Conservation (phyloP, 2,797 vertebrate genomes). For the Sandelia bainsii region DNA sequence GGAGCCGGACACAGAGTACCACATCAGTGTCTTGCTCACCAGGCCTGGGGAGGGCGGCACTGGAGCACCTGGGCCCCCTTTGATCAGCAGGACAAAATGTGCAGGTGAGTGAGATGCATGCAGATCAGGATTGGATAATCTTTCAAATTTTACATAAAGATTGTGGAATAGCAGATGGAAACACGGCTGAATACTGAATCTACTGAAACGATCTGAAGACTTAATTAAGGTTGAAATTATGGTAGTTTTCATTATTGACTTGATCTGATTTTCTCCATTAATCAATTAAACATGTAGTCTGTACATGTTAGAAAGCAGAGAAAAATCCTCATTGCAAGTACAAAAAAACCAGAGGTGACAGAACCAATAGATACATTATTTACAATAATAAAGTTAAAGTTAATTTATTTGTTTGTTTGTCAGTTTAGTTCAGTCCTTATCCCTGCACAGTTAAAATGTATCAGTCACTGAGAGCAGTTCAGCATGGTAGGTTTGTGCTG, state of each 20-base stretch:
- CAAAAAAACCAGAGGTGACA: background rate
- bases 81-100: conserved; percentile 95
- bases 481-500: no score
- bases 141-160: background rate
- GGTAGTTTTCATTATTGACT: background rate
- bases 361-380: background rate
- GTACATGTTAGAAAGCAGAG: background rate
- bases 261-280: background rate
- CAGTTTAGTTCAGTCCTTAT: no score
- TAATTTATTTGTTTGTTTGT: no score
- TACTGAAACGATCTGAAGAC: background rate
- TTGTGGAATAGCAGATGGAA: background rate
- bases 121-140: background rate
- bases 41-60: conserved; percentile 95
- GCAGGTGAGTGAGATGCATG: conserved; percentile 85
- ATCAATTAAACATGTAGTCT: background rate
- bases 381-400: no score
- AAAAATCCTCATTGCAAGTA: background rate
- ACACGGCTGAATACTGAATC: background rate
- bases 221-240: background rate
- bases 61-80: conserved; percentile 91
- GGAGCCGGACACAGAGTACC: conserved; percentile 96
- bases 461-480: no score
- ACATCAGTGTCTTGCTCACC: conserved; percentile 95
- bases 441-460: no score